phyloP scores from a whole-genome alignment of 2,888 invertebrate genomes.

The Phyllotreta cruciferae region DNA sequence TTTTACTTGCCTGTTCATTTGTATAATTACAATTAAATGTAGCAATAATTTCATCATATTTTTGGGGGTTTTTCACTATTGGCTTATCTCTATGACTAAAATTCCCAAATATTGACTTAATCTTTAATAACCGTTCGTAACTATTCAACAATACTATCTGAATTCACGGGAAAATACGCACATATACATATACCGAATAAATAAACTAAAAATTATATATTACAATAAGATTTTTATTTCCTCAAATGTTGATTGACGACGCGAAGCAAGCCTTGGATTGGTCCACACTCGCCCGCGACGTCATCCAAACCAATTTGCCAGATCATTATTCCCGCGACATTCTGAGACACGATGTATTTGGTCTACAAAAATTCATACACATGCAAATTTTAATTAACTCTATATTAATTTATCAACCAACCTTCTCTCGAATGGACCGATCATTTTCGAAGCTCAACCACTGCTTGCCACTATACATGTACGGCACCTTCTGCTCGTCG shows the following conservation, averaged over 20 bases:
- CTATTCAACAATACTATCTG: not conserved
- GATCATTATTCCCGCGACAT: conserved; percentile 45
- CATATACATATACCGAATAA: too few species aligned
- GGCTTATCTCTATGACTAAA: too few species aligned
- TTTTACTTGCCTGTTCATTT: too few species aligned
- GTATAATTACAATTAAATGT: too few species aligned
- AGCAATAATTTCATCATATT: too few species aligned
- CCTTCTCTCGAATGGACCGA: conserved; percentile 43
- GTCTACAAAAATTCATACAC: conserved; percentile 21
- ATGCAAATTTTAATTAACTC: too few species aligned
- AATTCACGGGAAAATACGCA: too few species aligned
- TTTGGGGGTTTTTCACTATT: too few species aligned
- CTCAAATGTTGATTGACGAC: conserved; percentile 33
- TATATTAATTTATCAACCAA: too few species aligned
- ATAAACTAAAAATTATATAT: too few species aligned
- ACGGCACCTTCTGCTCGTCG: conserved; percentile 46
- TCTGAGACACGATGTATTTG: conserved; percentile 38
- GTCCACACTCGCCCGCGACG: conserved; percentile 43
- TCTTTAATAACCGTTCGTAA: too few species aligned
- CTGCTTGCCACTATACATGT: conserved; percentile 43
- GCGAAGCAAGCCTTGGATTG: conserved; percentile 40
- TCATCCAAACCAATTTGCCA: conserved; percentile 47
- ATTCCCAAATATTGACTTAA: too few species aligned
- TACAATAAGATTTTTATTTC: conserved; percentile 3
- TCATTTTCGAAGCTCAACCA: conserved; percentile 49